A percentile compares a stretch with the other conserved stretches of the same genome.
Conservation (phyloP, 2,888 invertebrate genomes). For the Nysson spinosus region DNA sequence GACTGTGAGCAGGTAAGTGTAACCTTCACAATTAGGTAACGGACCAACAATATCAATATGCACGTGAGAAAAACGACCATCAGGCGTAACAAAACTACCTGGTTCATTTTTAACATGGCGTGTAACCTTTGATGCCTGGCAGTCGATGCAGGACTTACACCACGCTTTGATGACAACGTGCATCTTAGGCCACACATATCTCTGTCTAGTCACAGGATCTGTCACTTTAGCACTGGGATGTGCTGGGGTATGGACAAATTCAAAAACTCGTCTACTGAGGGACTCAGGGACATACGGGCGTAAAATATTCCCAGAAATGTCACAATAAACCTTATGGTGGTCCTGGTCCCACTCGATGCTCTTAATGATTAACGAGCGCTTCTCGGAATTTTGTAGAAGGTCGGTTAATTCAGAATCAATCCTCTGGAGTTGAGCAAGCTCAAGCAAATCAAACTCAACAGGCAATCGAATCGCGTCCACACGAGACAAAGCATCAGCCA, state of each 20-base stretch:
- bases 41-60: no score
- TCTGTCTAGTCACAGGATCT: not conserved
- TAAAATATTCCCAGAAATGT: not conserved
- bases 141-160: not conserved
- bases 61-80: constrained; percentile 1
- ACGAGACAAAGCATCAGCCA: constrained; percentile 5
- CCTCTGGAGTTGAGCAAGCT: not conserved
- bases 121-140: not conserved
- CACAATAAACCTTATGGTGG: not conserved
- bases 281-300: not conserved
- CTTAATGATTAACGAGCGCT: not conserved
- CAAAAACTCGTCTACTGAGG: not conserved
- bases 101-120: not conserved
- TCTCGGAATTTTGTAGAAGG: no score
- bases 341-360: not conserved
- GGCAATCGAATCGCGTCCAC: not conserved
- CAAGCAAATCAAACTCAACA: not conserved
- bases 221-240: not conserved
- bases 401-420: not conserved
- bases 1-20: not conserved
- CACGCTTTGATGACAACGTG: not conserved
- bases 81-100: not conserved
- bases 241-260: not conserved
- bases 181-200: not conserved
- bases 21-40: not conserved